Conservation (phyloP, 2,113 vertebrate genomes). For the Coturnix japonica region DNA sequence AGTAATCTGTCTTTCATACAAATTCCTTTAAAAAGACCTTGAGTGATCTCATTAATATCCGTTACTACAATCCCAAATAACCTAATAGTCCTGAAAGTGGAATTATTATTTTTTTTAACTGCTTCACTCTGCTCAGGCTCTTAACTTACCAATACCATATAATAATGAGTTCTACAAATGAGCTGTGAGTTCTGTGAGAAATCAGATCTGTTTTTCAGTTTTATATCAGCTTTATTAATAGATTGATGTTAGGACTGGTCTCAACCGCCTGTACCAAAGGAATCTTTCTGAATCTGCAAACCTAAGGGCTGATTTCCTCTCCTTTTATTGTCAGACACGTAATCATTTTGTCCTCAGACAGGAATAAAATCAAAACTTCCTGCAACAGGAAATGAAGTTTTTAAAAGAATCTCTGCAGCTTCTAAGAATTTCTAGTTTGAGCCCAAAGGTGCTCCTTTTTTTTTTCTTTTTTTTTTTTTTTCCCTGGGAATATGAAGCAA, state of each 20-base stretch:
- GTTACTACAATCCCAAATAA: not conserved
- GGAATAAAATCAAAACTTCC: not conserved
- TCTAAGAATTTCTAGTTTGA: not conserved
- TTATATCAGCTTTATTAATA: not conserved
- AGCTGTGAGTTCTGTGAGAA: not conserved
- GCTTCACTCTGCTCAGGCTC: not conserved
- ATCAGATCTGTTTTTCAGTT: not conserved
- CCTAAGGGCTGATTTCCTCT: not conserved
- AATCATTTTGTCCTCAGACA: not conserved
- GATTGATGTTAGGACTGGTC: not conserved
- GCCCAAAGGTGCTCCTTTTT: not conserved
- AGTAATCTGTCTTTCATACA: not conserved
- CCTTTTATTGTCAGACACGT: not conserved
- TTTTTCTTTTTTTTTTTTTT: not conserved
- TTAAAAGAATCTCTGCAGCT: not conserved
- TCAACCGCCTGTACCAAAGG: not conserved
- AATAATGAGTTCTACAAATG: not conserved
- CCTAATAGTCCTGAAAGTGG: not conserved
- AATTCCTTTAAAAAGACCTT: not conserved
- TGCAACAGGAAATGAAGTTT: not conserved
- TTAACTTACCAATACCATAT: not conserved
- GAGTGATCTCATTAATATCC: not conserved
- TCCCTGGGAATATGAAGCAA: not conserved
- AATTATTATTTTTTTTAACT: not conserved
- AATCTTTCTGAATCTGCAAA: not conserved